Evolutionary conservation across 2,113 vertebrate genomes (phyloP).

Genomic region (Centrocercus urophasianus): DNA sequence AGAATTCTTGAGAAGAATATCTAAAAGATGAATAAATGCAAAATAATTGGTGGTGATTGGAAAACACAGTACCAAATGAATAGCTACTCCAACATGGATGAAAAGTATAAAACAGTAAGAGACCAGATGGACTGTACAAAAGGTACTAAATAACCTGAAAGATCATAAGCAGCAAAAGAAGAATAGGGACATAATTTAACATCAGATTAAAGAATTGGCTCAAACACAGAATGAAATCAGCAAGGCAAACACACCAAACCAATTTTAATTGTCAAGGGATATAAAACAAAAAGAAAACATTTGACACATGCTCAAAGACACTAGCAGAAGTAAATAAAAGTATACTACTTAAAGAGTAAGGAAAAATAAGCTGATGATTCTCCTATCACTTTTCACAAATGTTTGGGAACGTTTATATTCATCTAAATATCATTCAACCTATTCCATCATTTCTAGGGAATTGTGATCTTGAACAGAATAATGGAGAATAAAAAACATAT

Average conservation of each 20-base stretch:
- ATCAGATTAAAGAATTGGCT: neutral
- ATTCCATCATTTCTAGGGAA: neutral
- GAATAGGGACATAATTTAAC: neutral
- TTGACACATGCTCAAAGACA: neutral
- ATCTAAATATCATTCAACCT: neutral
- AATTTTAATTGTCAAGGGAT: neutral
- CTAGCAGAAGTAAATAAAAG: neutral
- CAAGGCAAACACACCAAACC: neutral
- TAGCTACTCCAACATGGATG: neutral
- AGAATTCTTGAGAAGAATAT: neutral
- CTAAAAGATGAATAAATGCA: neutral
- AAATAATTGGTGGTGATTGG: neutral
- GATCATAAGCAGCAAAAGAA: neutral
- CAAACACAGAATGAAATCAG: neutral
- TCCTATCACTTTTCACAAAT: neutral
- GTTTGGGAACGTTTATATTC: neutral
- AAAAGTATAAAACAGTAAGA: neutral
- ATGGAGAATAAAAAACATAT: neutral
- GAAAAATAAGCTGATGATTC: neutral
- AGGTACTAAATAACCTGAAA: neutral
- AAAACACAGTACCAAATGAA: neutral
- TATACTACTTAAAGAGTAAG: neutral
- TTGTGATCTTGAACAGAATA: neutral
- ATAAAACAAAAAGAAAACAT: neutral
- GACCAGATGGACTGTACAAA: neutral